phyloP scores from a whole-genome alignment of 2,888 invertebrate species.

The Podabrus alpinus region DNA sequence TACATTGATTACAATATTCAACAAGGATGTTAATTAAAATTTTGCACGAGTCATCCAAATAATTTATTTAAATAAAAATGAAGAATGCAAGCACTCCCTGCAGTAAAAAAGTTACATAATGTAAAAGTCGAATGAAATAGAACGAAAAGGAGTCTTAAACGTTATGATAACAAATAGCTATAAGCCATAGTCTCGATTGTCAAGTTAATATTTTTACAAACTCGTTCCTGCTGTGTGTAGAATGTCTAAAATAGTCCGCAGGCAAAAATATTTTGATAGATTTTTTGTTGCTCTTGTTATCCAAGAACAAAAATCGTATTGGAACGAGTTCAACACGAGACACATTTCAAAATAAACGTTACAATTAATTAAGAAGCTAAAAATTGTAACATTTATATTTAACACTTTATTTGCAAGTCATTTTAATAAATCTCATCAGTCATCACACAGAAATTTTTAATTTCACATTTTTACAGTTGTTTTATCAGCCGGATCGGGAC shows the following conservation, averaged over 20 bases:
- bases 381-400: not conserved
- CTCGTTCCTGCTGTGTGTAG: not conserved
- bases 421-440: not conserved
- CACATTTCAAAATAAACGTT: not conserved
- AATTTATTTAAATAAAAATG: not conserved
- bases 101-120: not conserved
- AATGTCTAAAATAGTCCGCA: not conserved
- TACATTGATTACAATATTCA: not conserved
- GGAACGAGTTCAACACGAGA: not conserved
- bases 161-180: not conserved
- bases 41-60: not conserved
- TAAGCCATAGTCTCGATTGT: not conserved
- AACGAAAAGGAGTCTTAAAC: not conserved
- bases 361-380: not conserved
- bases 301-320: not conserved
- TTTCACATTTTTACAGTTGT: not conserved
- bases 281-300: not conserved
- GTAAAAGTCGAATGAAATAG: not conserved
- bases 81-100: not conserved
- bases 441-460: not conserved
- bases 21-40: not conserved
- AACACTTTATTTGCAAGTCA: not conserved
- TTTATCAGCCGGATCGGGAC: not conserved
- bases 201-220: not conserved
- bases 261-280: not conserved